These are phyloP conservation scores for Siniperca knerii DNA, from an alignment of 2,113 vertebrate species.

Conservation along the genomic window DNA sequence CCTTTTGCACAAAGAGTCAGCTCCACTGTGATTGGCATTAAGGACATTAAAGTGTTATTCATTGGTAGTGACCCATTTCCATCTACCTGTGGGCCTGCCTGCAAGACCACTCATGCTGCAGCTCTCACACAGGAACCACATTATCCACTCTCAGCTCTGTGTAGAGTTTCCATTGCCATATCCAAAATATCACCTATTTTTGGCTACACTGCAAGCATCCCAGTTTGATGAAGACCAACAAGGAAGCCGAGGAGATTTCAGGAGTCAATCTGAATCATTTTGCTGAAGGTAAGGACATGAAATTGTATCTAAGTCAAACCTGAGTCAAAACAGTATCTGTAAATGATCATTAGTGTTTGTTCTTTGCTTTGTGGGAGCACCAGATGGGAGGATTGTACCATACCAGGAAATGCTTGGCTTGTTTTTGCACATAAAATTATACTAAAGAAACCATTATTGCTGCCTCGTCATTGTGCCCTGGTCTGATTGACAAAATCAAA, in stretches of 20 bases:
- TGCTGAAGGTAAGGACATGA: conserved; percentile 67
- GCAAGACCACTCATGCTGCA: conserved; percentile 29
- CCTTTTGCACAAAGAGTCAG: conserved; percentile 18
- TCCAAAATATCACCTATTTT: not conserved
- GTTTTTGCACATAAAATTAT: not conserved
- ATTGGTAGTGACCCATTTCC: conserved; percentile 52
- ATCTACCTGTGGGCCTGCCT: conserved; percentile 37
- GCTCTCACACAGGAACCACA: conserved; percentile 11
- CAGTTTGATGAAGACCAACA: conserved; percentile 64
- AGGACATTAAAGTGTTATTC: conserved; percentile 72
- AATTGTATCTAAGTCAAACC: not conserved
- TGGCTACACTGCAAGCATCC: not conserved
- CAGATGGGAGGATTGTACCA: not conserved
- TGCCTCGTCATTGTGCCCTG: not conserved
- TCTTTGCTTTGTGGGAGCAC: not conserved
- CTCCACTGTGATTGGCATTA: conserved; percentile 62
- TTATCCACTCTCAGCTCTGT: not conserved
- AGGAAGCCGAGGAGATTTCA: conserved; percentile 53
- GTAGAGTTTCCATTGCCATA: not conserved
- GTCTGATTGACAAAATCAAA: not conserved
- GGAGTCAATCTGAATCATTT: conserved; percentile 72
- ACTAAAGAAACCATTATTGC: too few species aligned
- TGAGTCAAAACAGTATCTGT: not conserved
- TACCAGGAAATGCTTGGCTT: not conserved
- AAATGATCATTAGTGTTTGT: not conserved